These are phyloP conservation scores for Remorina albescens DNA, from an alignment of 2,797 vertebrate genomes.

Conservation along the genomic window DNA sequence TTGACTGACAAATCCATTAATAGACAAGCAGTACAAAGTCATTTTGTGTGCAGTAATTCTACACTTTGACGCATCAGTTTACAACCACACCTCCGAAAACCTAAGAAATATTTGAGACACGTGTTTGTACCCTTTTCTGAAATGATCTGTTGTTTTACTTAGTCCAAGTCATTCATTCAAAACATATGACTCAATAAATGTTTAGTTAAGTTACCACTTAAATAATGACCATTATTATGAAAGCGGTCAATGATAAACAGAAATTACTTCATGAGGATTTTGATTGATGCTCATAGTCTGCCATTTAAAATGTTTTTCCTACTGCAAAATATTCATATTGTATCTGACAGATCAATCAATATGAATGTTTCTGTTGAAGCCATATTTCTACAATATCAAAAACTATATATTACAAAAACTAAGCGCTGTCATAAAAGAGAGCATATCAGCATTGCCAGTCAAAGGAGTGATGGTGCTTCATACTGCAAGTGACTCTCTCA, in stretches of 20 bases:
- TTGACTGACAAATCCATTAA: background rate
- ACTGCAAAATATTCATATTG: background rate
- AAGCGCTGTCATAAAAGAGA: background rate
- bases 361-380: background rate
- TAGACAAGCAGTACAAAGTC: background rate
- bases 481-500: background rate
- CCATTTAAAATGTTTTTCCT: background rate
- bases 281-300: too few relatives aligned
- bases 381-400: background rate
- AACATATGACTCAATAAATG: too few relatives aligned
- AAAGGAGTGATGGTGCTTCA: background rate
- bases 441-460: background rate
- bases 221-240: background rate
- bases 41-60: background rate
- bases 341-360: background rate
- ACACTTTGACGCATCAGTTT: background rate
- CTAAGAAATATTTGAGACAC: too few relatives aligned
- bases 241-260: background rate
- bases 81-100: too few relatives aligned
- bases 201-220: too few relatives aligned
- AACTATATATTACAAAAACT: background rate
- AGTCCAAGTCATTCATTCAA: too few relatives aligned
- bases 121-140: too few relatives aligned
- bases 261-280: too few relatives aligned
- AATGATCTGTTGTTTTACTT: too few relatives aligned